Percentiles rank a stretch among this genome's conserved stretches.
Conservation (phyloP, 2,797 vertebrate species). For the Ctenopoma kingsleyae region DNA sequence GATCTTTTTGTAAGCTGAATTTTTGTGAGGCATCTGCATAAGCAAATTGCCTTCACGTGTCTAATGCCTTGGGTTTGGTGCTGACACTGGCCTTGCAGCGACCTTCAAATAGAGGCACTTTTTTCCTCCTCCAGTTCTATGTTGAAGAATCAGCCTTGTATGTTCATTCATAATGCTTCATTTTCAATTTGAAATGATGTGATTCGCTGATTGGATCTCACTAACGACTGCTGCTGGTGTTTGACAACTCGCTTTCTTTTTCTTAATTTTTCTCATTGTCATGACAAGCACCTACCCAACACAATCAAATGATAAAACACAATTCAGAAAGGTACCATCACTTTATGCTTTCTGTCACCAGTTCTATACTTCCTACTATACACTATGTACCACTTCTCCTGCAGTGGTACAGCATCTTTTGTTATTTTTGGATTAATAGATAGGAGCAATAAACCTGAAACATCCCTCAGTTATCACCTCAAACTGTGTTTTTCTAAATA, state of each 20-base stretch:
- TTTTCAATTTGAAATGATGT: conserved; percentile 17
- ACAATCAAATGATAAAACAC: conserved; percentile 52
- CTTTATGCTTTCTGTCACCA: conserved; percentile 22
- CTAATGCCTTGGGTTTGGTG: conserved; percentile 3
- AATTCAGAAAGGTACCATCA: conserved; percentile 38
- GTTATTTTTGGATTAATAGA: conserved; percentile 35
- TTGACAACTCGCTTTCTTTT: conserved; percentile 19
- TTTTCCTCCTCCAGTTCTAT: conserved; percentile 1
- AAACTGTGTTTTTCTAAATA: conserved; percentile 47
- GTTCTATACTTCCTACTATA: conserved; percentile 21
- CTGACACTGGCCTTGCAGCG: conserved; percentile 25
- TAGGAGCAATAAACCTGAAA: conserved; percentile 25
- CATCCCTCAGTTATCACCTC: conserved; percentile 33
- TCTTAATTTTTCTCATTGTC: conserved; percentile 43
- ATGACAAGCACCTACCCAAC: conserved; percentile 52
- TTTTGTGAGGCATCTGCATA: conserved; percentile 32
- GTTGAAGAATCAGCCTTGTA: conserved; percentile 17
- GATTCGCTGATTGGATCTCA: conserved; percentile 28
- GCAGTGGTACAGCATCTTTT: conserved; percentile 9
- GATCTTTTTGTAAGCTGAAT: conserved; percentile 30
- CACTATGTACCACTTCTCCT: conserved; percentile 21
- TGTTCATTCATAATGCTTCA: conserved; percentile 19
- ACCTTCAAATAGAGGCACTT: conserved; percentile 35
- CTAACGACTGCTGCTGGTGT: conserved; percentile 35
- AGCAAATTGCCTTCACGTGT: conserved; percentile 29